A percentile compares a stretch with the other conserved stretches of the same genome.
Conservation (phyloP, 92 coral and sea anemone genomes). For the Micromussa lordhowensis region DNA sequence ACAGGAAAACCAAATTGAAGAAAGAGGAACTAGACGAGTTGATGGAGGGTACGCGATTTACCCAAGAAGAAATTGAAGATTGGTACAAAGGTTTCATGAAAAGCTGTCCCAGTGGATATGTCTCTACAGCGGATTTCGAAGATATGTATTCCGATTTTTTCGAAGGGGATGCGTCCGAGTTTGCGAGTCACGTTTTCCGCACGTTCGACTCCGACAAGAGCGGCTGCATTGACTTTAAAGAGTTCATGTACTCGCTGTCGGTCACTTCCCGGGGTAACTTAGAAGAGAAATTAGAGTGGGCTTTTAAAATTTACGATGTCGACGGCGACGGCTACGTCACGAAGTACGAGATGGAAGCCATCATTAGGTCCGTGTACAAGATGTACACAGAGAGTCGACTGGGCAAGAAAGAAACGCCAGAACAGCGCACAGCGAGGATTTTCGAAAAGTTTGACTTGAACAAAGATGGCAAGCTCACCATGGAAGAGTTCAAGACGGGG, state of each 20-base stretch:
- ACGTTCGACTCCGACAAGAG: constrained; percentile 89
- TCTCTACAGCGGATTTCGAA: constrained; percentile 79
- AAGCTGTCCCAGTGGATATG: constrained; percentile 87
- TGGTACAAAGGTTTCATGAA: constrained; percentile 97
- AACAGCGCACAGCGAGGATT: constrained; percentile 83
- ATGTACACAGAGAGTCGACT: constrained; percentile 71
- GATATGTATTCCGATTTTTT: constrained; percentile 90
- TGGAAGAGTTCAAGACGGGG: constrained; percentile 88
- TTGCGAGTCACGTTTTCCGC: constrained; percentile 92
- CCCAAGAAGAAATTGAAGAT: constrained; percentile 83
- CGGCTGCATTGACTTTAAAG: constrained; percentile 92
- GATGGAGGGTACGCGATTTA: constrained; percentile 81
- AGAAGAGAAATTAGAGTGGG: constrained; percentile 98
- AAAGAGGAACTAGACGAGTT: constrained; percentile 81
- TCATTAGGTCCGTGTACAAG: constrained; percentile 80
- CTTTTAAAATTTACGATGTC: constrained; percentile 90
- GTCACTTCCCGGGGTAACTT: constrained; percentile 91
- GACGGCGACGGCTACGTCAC: constrained; percentile 92
- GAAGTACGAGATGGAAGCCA: constrained; percentile 84
- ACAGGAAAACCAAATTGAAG: constrained; percentile 81
- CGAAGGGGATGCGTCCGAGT: constrained; percentile 91
- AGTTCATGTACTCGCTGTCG: constrained; percentile 89
- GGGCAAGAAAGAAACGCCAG: constrained; percentile 73
- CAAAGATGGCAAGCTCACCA: constrained; percentile 82
- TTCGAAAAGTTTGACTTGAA: constrained; percentile 85